Evolutionary conservation across 1,140 invertebrate genomes (phyloP).

Genomic region (Atta cephalotes): DNA sequence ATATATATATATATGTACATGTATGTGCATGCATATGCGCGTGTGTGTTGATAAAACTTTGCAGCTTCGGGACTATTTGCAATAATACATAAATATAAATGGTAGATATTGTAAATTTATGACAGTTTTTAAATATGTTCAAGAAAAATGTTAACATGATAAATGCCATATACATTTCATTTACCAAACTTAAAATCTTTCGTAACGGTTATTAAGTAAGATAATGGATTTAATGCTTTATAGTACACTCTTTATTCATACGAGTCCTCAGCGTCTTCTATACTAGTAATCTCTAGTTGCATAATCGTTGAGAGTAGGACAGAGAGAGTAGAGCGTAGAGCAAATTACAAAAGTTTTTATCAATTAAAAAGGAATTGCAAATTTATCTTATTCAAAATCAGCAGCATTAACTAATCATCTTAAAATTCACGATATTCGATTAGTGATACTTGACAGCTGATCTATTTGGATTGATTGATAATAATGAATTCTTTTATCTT

Average conservation of each 20-base stretch:
- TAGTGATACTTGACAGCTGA: conserved; percentile 15
- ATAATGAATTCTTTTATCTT: conserved; percentile 44
- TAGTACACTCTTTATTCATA: neutral
- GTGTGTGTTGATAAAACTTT: neutral
- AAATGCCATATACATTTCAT: neutral
- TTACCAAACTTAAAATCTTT: neutral
- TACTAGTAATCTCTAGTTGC: neutral
- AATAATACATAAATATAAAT: neutral
- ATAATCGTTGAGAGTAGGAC: neutral
- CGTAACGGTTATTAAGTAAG: neutral
- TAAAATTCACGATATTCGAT: conserved; percentile 22
- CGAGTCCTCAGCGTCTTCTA: neutral
- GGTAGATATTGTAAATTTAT: neutral
- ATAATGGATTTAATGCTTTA: neutral
- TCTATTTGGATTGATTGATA: conserved; percentile 46
- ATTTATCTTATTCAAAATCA: conserved; percentile 24
- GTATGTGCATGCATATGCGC: neutral
- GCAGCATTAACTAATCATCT: neutral
- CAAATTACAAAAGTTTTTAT: neutral
- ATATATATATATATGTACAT: no score
- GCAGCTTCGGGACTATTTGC: neutral
- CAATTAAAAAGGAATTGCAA: conserved; percentile 11
- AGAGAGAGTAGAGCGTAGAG: neutral
- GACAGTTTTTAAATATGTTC: neutral
- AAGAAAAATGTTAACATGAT: neutral